These are phyloP conservation scores for Perca schrenkii DNA, from an alignment of 2,113 vertebrate species.

Conservation along the genomic window DNA sequence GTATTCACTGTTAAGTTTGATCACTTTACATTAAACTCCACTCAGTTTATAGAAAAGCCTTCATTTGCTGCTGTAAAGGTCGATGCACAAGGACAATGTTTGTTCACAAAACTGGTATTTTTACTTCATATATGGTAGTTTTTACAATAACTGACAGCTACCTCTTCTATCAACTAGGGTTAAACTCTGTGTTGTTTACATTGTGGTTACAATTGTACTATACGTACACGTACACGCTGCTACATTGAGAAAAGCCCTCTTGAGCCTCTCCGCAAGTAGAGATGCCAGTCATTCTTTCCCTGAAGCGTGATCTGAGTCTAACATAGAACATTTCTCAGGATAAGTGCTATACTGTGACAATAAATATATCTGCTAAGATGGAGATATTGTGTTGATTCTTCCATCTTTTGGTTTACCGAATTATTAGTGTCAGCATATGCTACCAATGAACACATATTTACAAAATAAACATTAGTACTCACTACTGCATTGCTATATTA, in stretches of 20 bases:
- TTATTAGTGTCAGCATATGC: not conserved
- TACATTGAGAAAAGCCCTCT: conserved; percentile 17
- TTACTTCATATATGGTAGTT: not conserved
- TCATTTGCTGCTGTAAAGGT: not conserved
- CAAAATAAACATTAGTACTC: too few relatives aligned
- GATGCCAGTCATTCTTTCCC: conserved; percentile 54
- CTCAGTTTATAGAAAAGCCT: not conserved
- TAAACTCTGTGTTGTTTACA: conserved; percentile 10
- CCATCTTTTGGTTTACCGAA: not conserved
- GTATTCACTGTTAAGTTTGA: not conserved
- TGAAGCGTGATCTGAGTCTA: not conserved
- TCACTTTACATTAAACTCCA: conserved; percentile 4
- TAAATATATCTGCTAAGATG: not conserved
- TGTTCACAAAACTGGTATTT: not conserved
- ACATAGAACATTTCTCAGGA: not conserved
- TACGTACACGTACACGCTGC: conserved; percentile 15
- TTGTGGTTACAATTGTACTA: not conserved
- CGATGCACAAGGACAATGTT: not conserved
- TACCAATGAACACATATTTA: not conserved
- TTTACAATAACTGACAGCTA: not conserved
- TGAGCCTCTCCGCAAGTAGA: conserved; percentile 19
- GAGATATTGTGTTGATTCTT: not conserved
- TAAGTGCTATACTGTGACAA: not conserved
- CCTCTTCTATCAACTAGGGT: not conserved
- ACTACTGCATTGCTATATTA: not conserved